Evolutionary conservation across 2,113 vertebrate genomes (phyloP), one percentile per base, ranked within the genome.

Genomic region (Furnarius figulus): DNA sequence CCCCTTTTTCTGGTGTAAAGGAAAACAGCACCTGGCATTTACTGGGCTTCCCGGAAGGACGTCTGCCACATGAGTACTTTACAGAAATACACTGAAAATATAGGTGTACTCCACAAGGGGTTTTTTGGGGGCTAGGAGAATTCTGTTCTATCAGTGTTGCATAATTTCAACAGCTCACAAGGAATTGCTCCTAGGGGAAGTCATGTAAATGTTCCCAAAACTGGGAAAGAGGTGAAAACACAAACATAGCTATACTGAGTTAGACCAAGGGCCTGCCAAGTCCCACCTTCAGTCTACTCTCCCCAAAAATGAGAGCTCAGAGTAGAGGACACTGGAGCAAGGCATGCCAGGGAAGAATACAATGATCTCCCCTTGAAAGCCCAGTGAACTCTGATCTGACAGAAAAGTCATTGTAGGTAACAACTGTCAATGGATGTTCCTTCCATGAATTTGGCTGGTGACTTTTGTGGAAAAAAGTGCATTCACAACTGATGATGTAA

Each of bases 81-180:
- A 19, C 91, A 82, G 37, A 85, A 74, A 33, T 14, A 66, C 40
- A 16, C 1, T 35, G 10, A 33, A 27, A 40, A 10, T 23, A 18
- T 15, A 53, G 31, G 55, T 25, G 9, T 4, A 24, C 6, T 52
- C 80, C 21, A 24, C 16, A 15, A 20, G 30, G 7, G 4, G 0
- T 0, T 31, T 30, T 77, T 49, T 8, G 9, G 10, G 23, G 10
- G 10, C 12, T n/a, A 5, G 7, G 62, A n/a, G 5, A 21, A 42
- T 62, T 82, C 9, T 7, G 2, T 58, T 47, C 8, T 18, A 39
- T 39, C 2, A 66, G 12, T 23, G 2, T 19, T 65, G 14, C 20
- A 28, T 27, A 47, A 71, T 58, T 82, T 42, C 33, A 39, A 12
- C 25, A 56, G 8, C 30, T 71, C 56, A 66, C 3, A 2, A 61